Evolutionary conservation across 2,113 vertebrate genomes (phyloP).

Genomic region (Tetraodon nigroviridis): DNA sequence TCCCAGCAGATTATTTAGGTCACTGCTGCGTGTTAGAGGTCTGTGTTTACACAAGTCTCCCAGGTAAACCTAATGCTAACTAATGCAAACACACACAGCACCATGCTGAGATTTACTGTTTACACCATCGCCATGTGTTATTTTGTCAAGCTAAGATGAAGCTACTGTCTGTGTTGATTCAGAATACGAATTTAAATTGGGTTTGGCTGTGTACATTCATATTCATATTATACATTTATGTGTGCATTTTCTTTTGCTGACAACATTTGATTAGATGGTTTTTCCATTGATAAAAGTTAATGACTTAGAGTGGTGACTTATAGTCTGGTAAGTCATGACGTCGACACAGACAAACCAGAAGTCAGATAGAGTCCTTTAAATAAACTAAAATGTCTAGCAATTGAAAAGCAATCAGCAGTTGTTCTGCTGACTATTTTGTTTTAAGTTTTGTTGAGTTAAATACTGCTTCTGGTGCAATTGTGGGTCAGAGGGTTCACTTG

Average conservation of each 20-base stretch:
- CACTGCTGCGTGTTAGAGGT: neutral
- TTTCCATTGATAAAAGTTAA: too few relatives aligned
- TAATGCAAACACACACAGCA: neutral
- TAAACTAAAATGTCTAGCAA: neutral
- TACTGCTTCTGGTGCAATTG: conserved; percentile 8
- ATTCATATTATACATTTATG: too few relatives aligned
- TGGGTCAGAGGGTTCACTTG: conserved; percentile 51
- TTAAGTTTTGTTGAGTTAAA: neutral
- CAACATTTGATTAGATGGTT: too few relatives aligned
- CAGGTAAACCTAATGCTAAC: neutral
- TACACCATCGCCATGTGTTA: too few relatives aligned
- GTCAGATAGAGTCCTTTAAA: neutral
- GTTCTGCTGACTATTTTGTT: neutral
- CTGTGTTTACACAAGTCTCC: neutral
- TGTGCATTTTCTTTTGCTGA: neutral
- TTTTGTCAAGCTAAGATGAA: too few relatives aligned
- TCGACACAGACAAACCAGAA: neutral
- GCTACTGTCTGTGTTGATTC: too few relatives aligned
- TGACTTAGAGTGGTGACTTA: too few relatives aligned
- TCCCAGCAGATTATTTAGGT: conserved; percentile 19
- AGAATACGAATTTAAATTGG: too few relatives aligned
- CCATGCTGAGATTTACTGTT: too few relatives aligned
- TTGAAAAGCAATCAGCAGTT: neutral
- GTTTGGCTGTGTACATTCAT: too few relatives aligned
- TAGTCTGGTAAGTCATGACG: too few relatives aligned